Base-by-base conservation (phyloP, 2,113 vertebrate genomes). In the Serranochromis macrocephalus region DNA sequence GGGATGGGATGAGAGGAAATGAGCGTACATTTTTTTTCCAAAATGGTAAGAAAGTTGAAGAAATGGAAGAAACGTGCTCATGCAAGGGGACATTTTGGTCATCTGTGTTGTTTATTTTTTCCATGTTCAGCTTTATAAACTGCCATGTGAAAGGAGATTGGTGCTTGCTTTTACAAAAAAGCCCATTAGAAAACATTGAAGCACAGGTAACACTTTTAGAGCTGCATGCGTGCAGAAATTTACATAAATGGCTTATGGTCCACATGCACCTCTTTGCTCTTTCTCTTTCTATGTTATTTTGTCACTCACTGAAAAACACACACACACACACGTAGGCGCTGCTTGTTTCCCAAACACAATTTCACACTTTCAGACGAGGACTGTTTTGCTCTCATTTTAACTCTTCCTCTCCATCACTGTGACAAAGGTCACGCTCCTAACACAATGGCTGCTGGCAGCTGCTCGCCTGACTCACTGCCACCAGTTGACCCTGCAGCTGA, bases 371-470 rank as follows among this genome's bases (percentile, higher is more conserved):
- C 80, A 83, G 68, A 81, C 53, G 38, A 79, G 21, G 54, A 83
- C 33, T 91, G 88, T 93, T 93, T 85, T 81, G 54, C 29, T 79
- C 85, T 81, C 9, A 19, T 84, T 88, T 82, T 24, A 38, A 31
- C 45, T 85, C 54, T 86, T 89, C 81, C 81, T 90, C 84, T 91
- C 85, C 85, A 73, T 91, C 73, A 42, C 84, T 19, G 63, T 81
- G 85, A 90, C 88, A 91, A 89, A 94, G 91, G 87, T 95, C 93
- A 90, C 63, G 24, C 82, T 45, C 61, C 31, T 87, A 87, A 94
- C 87, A 94, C 92, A 95, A 92, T 92, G 88, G 84, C 61, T 38
- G 79, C 73, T 58, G 83, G 85, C 91, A 94, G 94, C 92, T 94
- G 93, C 87, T 42, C n/a, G 71, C 11, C 86, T 93, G 92, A 94